Percentiles rank a stretch among this genome's conserved stretches.
phyloP scores from a whole-genome alignment of 2,113 vertebrate genomes.

The Cololabis saira region DNA sequence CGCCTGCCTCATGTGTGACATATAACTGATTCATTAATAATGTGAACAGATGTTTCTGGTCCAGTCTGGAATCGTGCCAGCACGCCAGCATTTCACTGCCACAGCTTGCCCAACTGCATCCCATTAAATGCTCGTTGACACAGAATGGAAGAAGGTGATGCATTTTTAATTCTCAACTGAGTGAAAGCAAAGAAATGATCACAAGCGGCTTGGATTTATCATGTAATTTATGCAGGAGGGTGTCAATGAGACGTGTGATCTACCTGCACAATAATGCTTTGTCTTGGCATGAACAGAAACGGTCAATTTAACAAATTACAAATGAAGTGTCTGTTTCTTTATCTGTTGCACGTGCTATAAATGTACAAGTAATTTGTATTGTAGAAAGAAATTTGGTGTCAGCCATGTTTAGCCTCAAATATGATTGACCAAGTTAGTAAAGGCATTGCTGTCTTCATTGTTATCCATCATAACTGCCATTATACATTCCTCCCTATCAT shows the following conservation, averaged over 20 bases:
- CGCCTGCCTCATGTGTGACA: slow-evolving; percentile 77
- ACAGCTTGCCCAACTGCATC: slow-evolving; percentile 51
- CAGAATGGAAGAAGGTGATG: slow-evolving; percentile 46
- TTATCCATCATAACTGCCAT: no score
- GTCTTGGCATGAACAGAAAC: slow-evolving; percentile 18
- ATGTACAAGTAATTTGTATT: slow-evolving; percentile 2
- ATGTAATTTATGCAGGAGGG: slow-evolving; percentile 2
- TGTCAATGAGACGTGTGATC: slow-evolving; percentile 3
- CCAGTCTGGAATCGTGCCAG: slow-evolving; percentile 56
- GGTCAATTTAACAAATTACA: slow-evolving; percentile 7
- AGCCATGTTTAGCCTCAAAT: no score
- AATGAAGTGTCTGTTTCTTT: slow-evolving; percentile 5
- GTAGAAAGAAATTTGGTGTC: background rate
- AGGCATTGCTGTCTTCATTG: no score
- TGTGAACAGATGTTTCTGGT: slow-evolving; percentile 81
- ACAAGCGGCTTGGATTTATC: slow-evolving; percentile 22
- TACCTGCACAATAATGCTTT: slow-evolving; percentile 14
- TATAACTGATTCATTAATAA: slow-evolving; percentile 84
- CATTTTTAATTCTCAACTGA: slow-evolving; percentile 40
- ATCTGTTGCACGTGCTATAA: slow-evolving; percentile 9
- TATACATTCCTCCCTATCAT: no score
- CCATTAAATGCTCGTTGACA: slow-evolving; percentile 57
- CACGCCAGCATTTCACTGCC: slow-evolving; percentile 50
- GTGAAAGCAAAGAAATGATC: slow-evolving; percentile 6
- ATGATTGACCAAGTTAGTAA: no score